These are phyloP conservation scores for Synergus japonicus DNA, from an alignment of 2,888 invertebrate genomes.

Conservation along the genomic window DNA sequence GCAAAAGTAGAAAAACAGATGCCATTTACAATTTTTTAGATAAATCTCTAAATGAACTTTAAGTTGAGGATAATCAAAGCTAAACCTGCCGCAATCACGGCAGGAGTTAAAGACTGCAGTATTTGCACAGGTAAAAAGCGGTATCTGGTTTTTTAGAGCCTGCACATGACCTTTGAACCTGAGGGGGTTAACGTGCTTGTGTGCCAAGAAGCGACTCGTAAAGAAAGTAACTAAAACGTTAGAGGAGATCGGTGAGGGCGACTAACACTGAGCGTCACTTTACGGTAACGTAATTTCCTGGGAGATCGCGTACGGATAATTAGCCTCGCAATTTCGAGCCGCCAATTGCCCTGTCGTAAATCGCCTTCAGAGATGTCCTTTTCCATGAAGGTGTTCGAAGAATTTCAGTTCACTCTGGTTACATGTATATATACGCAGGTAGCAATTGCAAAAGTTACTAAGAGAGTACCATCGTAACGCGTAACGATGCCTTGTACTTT, in stretches of 20 bases:
- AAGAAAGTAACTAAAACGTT: constrained; percentile 31
- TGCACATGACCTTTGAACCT: constrained; percentile 34
- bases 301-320: constrained; percentile 48
- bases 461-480: constrained; percentile 31
- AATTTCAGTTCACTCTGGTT: constrained; percentile 41
- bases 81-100: neutral
- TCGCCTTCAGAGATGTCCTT: constrained; percentile 45
- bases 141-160: constrained; percentile 27
- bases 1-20: too few relatives aligned
- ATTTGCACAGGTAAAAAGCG: constrained; percentile 31
- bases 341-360: constrained; percentile 49
- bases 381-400: constrained; percentile 44
- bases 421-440: neutral
- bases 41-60: neutral
- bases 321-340: constrained; percentile 49
- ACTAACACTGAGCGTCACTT: constrained; percentile 19
- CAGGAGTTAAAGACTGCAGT: constrained; percentile 19
- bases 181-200: constrained; percentile 25
- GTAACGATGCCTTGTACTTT: constrained; percentile 34
- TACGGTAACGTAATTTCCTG: constrained; percentile 10
- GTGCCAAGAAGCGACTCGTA: constrained; percentile 19
- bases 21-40: too few relatives aligned
- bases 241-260: neutral
- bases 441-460: constrained; percentile 33
- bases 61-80: constrained; percentile 4